phyloP scores from a whole-genome alignment of 2,113 vertebrate species.

The Gymnarchus niloticus region DNA sequence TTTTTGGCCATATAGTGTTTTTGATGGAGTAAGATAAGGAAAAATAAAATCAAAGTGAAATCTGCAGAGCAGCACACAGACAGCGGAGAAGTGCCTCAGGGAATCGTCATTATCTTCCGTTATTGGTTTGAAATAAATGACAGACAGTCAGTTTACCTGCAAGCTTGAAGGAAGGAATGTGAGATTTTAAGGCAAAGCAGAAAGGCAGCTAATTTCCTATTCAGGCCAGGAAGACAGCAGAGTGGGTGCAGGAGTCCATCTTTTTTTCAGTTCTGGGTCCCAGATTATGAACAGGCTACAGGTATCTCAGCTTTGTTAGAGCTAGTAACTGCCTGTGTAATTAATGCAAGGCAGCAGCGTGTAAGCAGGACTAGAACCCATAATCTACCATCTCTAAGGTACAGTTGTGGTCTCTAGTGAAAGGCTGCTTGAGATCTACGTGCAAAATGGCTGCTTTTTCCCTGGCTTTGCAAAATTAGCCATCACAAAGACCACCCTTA shows the following conservation, averaged over 20 bases:
- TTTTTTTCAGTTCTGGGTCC: not conserved
- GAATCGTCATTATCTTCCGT: not conserved
- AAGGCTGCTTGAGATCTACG: conserved; percentile 44
- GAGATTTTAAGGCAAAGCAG: not conserved
- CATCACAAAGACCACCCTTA: conserved; percentile 51
- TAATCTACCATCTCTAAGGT: conserved; percentile 68
- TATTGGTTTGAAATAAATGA: not conserved
- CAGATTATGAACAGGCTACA: conserved; percentile 44
- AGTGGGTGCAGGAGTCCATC: not conserved
- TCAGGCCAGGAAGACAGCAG: not conserved
- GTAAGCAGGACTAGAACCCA: conserved; percentile 58
- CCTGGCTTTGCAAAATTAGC: not conserved
- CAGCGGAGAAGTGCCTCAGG: not conserved
- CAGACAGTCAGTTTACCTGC: not conserved
- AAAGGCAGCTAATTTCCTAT: not conserved
- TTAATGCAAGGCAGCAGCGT: conserved; percentile 59
- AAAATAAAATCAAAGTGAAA: not conserved
- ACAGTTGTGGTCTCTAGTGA: conserved; percentile 62
- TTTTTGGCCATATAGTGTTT: too few species aligned
- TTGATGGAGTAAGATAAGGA: too few species aligned
- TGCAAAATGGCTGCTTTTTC: not conserved
- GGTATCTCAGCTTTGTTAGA: conserved; percentile 41
- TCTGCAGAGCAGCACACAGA: not conserved
- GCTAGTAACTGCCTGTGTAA: conserved; percentile 48
- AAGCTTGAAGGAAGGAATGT: not conserved